Conservation (phyloP, 2,797 vertebrate genomes). For the Anabas testudineus region DNA sequence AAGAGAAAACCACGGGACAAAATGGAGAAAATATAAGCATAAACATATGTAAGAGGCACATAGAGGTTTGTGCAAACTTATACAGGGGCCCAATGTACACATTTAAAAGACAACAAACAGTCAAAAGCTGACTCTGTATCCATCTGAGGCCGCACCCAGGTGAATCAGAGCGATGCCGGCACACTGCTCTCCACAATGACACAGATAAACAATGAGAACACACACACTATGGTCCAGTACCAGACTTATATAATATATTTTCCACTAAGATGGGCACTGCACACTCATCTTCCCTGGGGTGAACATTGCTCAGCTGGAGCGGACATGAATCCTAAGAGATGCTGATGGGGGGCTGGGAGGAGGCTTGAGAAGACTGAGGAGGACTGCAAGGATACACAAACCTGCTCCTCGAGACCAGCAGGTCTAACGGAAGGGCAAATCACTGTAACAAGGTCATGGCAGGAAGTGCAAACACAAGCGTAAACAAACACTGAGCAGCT, state of each 20-base stretch:
- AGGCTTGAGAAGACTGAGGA: slow-evolving; percentile 14
- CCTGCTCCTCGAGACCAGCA: slow-evolving; percentile 50
- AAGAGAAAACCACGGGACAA: slow-evolving; percentile 18
- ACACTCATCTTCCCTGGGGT: slow-evolving; percentile 75
- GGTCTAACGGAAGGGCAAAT: slow-evolving; percentile 28
- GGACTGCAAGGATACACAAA: slow-evolving; percentile 18
- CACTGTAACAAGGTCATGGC: slow-evolving; percentile 43
- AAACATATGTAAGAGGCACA: slow-evolving; percentile 25
- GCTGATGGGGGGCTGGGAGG: slow-evolving; percentile 14
- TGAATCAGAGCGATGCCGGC: slow-evolving; percentile 63
- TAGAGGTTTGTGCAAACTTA: slow-evolving; percentile 29
- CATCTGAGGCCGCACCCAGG: slow-evolving; percentile 66
- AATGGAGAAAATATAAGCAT: slow-evolving; percentile 17
- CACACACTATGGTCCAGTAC: slow-evolving; percentile 48
- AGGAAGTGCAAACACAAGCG: slow-evolving; percentile 25
- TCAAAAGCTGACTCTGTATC: slow-evolving; percentile 41
- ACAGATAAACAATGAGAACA: slow-evolving; percentile 66
- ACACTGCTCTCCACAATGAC: slow-evolving; percentile 52
- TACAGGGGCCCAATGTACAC: slow-evolving; percentile 28
- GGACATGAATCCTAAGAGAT: slow-evolving; percentile 57
- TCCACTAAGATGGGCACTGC: slow-evolving; percentile 72
- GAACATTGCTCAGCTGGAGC: slow-evolving; percentile 71
- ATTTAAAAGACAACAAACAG: slow-evolving; percentile 30
- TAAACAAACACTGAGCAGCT: slow-evolving; percentile 23
- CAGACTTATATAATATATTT: slow-evolving; percentile 77